Evolutionary conservation across 2,113 vertebrate genomes (phyloP).

Genomic region (Myotis yumanensis): DNA sequence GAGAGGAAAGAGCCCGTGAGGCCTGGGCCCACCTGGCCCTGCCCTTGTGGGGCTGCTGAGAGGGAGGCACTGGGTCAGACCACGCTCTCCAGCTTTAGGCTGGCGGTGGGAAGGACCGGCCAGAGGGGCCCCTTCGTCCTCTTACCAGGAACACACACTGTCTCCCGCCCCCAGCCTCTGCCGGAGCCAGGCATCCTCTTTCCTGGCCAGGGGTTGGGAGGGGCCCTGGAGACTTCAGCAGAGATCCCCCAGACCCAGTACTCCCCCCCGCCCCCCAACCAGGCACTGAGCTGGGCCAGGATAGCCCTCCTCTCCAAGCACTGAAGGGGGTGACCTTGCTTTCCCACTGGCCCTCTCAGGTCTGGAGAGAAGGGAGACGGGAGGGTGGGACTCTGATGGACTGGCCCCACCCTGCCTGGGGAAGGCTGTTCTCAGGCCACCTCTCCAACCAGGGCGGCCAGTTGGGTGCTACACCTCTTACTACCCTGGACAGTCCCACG

Average conservation of each 20-base stretch:
- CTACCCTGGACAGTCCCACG: background rate
- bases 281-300: background rate
- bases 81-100: background rate
- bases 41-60: constrained; percentile 63
- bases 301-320: background rate
- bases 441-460: background rate
- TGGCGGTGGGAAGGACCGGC: constrained; percentile 6
- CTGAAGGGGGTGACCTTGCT: background rate
- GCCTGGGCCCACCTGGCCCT: constrained; percentile 36
- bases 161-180: background rate
- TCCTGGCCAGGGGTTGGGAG: background rate
- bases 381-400: background rate
- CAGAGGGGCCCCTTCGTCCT: background rate
- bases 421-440: background rate
- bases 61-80: constrained; percentile 64
- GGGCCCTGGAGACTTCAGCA: background rate
- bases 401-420: background rate
- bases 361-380: background rate
- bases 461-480: background rate
- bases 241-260: background rate
- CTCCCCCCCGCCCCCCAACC: background rate
- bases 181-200: background rate
- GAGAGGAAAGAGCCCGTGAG: constrained; percentile 71
- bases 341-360: background rate
- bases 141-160: background rate